Evolutionary conservation across 2,888 invertebrate genomes (phyloP), one percentile per base, ranked within the genome.

Genomic region (Slavum lentiscoides): DNA sequence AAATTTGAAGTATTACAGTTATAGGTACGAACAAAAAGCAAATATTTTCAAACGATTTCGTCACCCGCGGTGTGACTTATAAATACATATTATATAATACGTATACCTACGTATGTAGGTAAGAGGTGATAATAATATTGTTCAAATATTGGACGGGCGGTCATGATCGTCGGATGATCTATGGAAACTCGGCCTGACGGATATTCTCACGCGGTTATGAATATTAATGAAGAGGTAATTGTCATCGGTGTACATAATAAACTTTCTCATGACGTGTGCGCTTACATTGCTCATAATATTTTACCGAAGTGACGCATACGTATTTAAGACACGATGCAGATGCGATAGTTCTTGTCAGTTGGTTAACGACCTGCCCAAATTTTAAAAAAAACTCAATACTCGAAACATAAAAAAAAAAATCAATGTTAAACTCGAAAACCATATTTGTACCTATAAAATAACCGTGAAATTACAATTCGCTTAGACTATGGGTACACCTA

Each of bases 191-290:
- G 23, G 55, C 43, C 55, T 4, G 62, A 58, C 70, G 80, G 80
- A 80, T 80, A 72, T 80, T 80, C 80, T 80, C 80, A 80, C 80
- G 80, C 80, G 80, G 23, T 13, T 58, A 66, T 80, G 70, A 80
- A 70, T 80, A 69, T 68, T 68, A 76, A 75, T 75, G 75, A 75
- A 75, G 39, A 59, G 67, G 58, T 67, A 67, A 75, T 75, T 11
- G 67, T 59, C 59, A 67, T 67, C 8, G 67, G 67, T 67, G 58
- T 75, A 67, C 66, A 67, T 4, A 75, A 75, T 17, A 67, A 66
- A 75, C 19, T 67, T 58, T 67, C 39, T 55, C 74, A 7, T 66
- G 66, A 53, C 37, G 8, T 37, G 17, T 21, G 11, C 21, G 55
- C 17, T 23, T 19, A 11, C 23, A 11, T 37, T 67, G 21, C 66